Evolutionary conservation across 2,888 invertebrate species (phyloP), one percentile per base, ranked within the genome.

Genomic region (Melipona beecheii): DNA sequence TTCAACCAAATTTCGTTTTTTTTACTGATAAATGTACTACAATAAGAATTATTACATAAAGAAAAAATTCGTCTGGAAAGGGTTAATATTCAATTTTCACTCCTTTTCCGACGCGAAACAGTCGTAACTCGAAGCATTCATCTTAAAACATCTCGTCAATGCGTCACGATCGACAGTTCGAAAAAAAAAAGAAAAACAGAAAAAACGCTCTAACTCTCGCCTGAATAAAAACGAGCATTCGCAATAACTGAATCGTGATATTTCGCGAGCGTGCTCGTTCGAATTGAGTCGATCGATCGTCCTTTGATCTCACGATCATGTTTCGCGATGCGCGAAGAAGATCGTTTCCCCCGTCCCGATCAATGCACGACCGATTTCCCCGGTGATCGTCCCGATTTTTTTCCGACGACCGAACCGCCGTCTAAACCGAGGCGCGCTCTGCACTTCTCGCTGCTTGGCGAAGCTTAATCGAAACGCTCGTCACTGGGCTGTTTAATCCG

Each of bases 391-490:
- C 43, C 36, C 50, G 24, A 52, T 49, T 21, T 76, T 49, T 76
- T 49, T 27, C 4, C 52, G 11, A n/a, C 17, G 54, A 21, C n/a
- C 58, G 31, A 56, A 49, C 36, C 15, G 31, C 24, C 31, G 31
- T 31, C 6, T 27, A 6, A 43, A 43, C 17, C n/a, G 13, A 24
- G 2, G 50, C 27, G 69, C 3, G 17, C 64, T 36, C 36, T 52
- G 50, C 19, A 70, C 31, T 74, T 74, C 69, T 17, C 17, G 9
- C 24, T 15, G 27, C 2, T 70, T 31, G 0, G 13, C 21, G 21
- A n/a, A 52, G 82, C 15, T 83, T 83, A 81, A 83, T 75, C 56
- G 82, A 81, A 81, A 68, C 52, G 66, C 27, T 58, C 43, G 65
- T 50, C 24, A 43, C 24, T 19, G 50, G 50, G 15, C 27, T 62